Evolutionary conservation across 2,888 invertebrate species (phyloP), one percentile per base, ranked within the genome.

Genomic region (Papilio demoleus): DNA sequence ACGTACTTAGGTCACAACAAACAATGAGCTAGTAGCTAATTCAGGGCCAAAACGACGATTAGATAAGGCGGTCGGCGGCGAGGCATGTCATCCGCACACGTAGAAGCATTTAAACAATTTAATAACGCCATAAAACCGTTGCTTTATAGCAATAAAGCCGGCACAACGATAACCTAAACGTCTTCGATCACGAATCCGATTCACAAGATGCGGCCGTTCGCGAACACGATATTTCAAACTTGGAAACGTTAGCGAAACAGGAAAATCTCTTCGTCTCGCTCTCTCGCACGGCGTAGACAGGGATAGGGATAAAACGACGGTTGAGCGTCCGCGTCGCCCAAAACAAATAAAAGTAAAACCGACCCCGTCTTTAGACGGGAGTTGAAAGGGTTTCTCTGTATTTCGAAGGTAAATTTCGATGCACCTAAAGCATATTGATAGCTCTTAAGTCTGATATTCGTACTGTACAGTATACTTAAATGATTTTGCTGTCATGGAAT

Each of bases 321-420:
- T 90, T 90, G 71, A 74, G 72, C 87, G 88, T 88, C 87, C 83
- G 86, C 82, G 79, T 79, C 80, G 83, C 83, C 84, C 84, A 88
- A 89, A 90, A 89, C 86, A 89, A 88, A 90, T 87, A 90, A 86
- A 85, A 81, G 79, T 79, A 79, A 76, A 81, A 80, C 75, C 81
- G 85, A 84, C 84, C 85, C 86, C 84, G 83, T 85, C 83, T 86
- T 84, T 86, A 77, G 79, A n/a, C 67, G 31, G 14, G 63, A 45
- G 36, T 63, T 11, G 47, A 79, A 76, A 34, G 24, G 12, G 24
- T 38, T 61, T 31, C 14, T 38, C 14, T 17, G 19, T 36, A 47
- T 65, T 65, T 31, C 14, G 19, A 59, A 27, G 40, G 40, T 53
- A 53, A 53, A 53, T 27, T 53, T 53, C 14, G 27, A 53, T 27